These are phyloP conservation scores for Prorops nasuta DNA, from an alignment of 1,140 invertebrate genomes.

Conservation along the genomic window DNA sequence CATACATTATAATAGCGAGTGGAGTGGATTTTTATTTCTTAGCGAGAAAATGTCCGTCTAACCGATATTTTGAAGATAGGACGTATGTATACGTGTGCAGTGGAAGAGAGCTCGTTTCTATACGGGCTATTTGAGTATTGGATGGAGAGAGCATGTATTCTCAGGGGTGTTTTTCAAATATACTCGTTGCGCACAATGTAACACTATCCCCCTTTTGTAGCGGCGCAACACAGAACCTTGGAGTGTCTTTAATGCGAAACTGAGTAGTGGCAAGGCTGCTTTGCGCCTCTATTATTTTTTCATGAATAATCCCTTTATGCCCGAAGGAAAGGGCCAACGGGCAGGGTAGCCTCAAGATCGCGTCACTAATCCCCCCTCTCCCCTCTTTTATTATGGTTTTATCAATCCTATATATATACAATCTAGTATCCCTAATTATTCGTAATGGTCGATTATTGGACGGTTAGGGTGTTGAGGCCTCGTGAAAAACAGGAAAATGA, in stretches of 20 bases:
- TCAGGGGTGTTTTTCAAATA: slow-evolving; percentile 50
- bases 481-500: no score
- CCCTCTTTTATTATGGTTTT: no score
- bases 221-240: slow-evolving; percentile 21
- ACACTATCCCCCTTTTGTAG: slow-evolving; percentile 49
- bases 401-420: no score
- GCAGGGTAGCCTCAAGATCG: no score
- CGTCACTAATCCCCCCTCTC: no score
- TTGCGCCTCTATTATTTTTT: slow-evolving; percentile 36
- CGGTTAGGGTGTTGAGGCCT: no score
- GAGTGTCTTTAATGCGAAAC: slow-evolving; percentile 49
- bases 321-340: slow-evolving; percentile 7
- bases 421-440: no score
- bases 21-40: no score
- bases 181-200: slow-evolving; percentile 56
- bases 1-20: no score
- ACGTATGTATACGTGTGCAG: slow-evolving; percentile 10
- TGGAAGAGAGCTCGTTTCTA: slow-evolving; percentile 28
- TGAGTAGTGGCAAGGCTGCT: slow-evolving; percentile 36
- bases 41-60: no score
- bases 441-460: no score
- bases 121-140: slow-evolving; percentile 55
- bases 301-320: slow-evolving; percentile 41
- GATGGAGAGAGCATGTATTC: slow-evolving; percentile 34
- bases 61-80: slow-evolving; percentile 51